Evolutionary conservation across 2,113 vertebrate species (phyloP), one percentile per base, ranked within the genome.

Genomic region (Entelurus aequoreus): DNA sequence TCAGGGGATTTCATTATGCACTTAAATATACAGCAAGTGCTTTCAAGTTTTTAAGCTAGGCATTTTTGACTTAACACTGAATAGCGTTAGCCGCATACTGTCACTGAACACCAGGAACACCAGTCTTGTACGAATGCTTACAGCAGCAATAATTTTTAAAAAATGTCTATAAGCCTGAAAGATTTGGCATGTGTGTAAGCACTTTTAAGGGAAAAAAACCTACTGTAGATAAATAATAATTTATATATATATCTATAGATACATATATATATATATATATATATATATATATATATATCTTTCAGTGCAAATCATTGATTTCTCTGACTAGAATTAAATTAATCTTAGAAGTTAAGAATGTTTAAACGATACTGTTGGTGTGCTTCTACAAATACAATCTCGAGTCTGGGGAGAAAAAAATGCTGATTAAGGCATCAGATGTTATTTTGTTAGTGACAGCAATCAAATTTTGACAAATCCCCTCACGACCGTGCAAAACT

Each of bases 381-480:
- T 57, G 38, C 55, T 57, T 57, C 55, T 57, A 57, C 10, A 48
- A 72, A 58, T 84, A 86, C 85, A 87, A 86, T 87, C 79, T 68
- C 62, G 65, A 77, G 81, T 77, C 81, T 74, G 71, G 47, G 42
- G 66, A 54, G 70, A 57, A 67, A 55, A 58, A 71, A 68, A 70
- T 68, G 81, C 73, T 76, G 66, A 84, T 84, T 87, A 87, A 89
- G 87, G 87, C 87, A 81, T 86, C 69, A 53, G 68, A 74, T 63
- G 8, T 65, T 61, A 48, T 67, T 36, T 58, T 21, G 21, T 62
- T 36, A 53, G n/a, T 54, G 40, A 50, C 15, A 50, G 37, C 52
- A 50, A 12, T 46, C 4, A n/a, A 68, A 55, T 55, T 35, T 21
- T 44, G 5, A 50, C 40, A 59, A 54, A 52, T 21, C 35, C 52